These are phyloP conservation scores for Miichthys miiuy DNA, from an alignment of 2,797 vertebrate species.

Conservation along the genomic window DNA sequence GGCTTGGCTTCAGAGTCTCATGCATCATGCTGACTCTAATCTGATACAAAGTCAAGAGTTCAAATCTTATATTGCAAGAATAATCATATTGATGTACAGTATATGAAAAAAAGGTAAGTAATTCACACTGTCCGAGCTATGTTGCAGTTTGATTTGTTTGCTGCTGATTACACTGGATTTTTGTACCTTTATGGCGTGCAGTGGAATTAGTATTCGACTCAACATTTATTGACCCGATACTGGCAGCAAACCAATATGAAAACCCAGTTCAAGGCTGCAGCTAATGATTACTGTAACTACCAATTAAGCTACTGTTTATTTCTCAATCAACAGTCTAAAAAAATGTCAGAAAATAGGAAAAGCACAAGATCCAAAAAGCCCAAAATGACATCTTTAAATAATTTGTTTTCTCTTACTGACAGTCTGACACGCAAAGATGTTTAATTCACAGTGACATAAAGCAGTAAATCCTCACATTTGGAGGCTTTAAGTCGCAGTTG, in stretches of 20 bases:
- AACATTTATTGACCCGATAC: not conserved
- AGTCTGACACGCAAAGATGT: not conserved
- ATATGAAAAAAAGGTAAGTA: slow-evolving; percentile 6
- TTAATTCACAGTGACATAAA: not conserved
- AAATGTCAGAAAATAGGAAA: not conserved
- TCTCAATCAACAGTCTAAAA: not conserved
- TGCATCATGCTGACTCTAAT: slow-evolving; percentile 19
- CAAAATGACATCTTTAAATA: too few species aligned
- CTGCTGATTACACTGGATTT: not conserved
- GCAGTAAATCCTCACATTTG: not conserved
- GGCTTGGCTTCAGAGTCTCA: slow-evolving; percentile 13
- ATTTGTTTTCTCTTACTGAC: not conserved
- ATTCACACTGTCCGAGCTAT: not conserved
- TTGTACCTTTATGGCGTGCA: not conserved
- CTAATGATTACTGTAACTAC: not conserved
- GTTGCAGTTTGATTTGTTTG: not conserved
- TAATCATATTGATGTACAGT: not conserved
- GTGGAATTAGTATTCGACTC: not conserved
- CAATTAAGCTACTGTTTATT: not conserved
- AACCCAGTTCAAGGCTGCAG: not conserved
- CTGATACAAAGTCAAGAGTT: slow-evolving; percentile 27
- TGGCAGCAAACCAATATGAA: not conserved
- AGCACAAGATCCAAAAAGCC: not conserved
- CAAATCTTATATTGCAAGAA: slow-evolving; percentile 1
- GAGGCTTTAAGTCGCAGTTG: not conserved